Base-by-base conservation (phyloP, 2,797 vertebrate genomes). In the Basileuterus tristriatus region DNA sequence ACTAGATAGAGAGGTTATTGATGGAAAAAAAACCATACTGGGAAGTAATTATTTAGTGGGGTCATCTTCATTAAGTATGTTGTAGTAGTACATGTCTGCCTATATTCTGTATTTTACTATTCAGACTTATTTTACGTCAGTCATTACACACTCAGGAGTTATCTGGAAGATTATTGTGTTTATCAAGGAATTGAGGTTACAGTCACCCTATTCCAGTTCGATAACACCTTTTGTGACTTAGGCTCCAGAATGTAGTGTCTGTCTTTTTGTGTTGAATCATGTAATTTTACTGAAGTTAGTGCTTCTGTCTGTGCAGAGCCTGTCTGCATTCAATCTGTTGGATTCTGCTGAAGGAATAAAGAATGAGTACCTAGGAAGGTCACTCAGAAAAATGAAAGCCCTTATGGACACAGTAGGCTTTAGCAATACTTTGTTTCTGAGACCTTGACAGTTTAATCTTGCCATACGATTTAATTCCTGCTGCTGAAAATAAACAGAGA, bases 71-170 rank as follows among this genome's bases (percentile, higher is more conserved):
- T 47, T 67, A 76, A 86, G 26, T 32, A 20, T 5, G 3, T 46
- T 0, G 0, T 59, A 65, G 12, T 44, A 63, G 24, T 55, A 22
- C 3, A 4, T 4, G 3, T 67, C 21, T 77, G 36, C 46, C 11
- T 70, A 22, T 58, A 83, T 79, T 56, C 34, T 52, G 29, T 77
- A 41, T 74, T 83, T 83, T 74, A 47, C 5, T 60, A 11, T 67
- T 60, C 20, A 34, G 12, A 41, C 32, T 80, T 53, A 37, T 65
- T 65, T 65, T 9, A 26, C 18, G 3, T 39, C 4, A 12, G 11
- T 76, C 11, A 39, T 91, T 72, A 2, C 6, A 77, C 8, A 46
- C n/a, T 74, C 15, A 62, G 46, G n/a, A 77, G 62, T 15, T 74
- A 24, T 50, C 30, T 34, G 12, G 39, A 83, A 67, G 19, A 36